Evolutionary conservation across 2,113 vertebrate genomes (phyloP).

Genomic region (Dipodomys merriami): DNA sequence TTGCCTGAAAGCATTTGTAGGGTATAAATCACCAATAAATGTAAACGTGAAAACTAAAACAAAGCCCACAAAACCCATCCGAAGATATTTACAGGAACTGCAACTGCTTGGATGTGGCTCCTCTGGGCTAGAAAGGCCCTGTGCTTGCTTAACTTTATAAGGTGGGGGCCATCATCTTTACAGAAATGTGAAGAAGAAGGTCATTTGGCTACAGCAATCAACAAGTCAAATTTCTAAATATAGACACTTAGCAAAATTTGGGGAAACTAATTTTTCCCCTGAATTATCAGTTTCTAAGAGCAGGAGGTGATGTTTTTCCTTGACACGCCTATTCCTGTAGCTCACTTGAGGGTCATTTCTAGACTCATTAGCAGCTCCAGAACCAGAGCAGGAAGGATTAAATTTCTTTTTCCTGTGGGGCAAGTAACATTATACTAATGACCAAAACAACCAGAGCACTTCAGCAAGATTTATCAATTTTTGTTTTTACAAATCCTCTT

Average conservation of each 20-base stretch:
- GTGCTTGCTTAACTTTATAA: neutral
- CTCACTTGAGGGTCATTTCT: constrained; percentile 7
- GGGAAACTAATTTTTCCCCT: neutral
- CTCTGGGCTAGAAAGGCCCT: neutral
- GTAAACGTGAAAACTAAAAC: constrained; percentile 23
- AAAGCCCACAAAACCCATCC: constrained; percentile 5
- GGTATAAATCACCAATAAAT: constrained; percentile 40
- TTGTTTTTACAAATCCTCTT: constrained; percentile 8
- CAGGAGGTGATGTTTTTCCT: neutral
- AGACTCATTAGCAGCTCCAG: constrained; percentile 49
- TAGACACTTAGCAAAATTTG: neutral
- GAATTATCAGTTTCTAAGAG: neutral
- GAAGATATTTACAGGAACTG: constrained; percentile 1
- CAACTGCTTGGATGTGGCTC: neutral
- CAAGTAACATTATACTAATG: constrained; percentile 57
- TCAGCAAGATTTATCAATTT: constrained; percentile 10
- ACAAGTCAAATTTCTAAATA: neutral
- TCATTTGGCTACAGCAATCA: neutral
- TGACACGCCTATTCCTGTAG: neutral
- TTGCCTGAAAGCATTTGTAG: constrained; percentile 25
- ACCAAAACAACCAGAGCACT: neutral
- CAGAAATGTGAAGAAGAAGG: neutral
- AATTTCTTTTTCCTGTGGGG: neutral
- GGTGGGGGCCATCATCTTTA: neutral
- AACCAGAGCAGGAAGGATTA: constrained; percentile 59